phyloP scores from a whole-genome alignment of 2,888 invertebrate species.

The Megaustenia siamemsis region DNA sequence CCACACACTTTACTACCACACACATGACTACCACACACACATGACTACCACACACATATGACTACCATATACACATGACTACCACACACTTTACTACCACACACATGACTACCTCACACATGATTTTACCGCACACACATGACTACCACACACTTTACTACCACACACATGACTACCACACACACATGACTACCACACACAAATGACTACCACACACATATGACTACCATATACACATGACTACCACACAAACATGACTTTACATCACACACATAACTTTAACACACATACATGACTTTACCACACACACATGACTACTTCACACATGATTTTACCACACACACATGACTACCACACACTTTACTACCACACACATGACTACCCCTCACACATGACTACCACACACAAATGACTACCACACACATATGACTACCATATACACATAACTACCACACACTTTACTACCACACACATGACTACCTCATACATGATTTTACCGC shows the following conservation, averaged over 20 bases:
- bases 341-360: background rate
- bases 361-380: background rate
- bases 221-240: background rate
- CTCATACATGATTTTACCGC: background rate
- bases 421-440: background rate
- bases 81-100: background rate
- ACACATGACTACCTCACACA: background rate
- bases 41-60: background rate
- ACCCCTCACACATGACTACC: background rate
- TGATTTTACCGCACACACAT: background rate
- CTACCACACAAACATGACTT: background rate
- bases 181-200: background rate
- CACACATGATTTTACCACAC: background rate
- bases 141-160: background rate
- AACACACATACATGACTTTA: background rate
- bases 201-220: background rate
- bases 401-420: background rate
- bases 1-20: too few species aligned
- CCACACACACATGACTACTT: background rate
- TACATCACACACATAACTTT: background rate
- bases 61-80: background rate
- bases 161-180: background rate
- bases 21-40: background rate
- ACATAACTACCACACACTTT: background rate
- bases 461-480: background rate